Conservation (phyloP, 2,113 vertebrate genomes). For the Murina feae region DNA sequence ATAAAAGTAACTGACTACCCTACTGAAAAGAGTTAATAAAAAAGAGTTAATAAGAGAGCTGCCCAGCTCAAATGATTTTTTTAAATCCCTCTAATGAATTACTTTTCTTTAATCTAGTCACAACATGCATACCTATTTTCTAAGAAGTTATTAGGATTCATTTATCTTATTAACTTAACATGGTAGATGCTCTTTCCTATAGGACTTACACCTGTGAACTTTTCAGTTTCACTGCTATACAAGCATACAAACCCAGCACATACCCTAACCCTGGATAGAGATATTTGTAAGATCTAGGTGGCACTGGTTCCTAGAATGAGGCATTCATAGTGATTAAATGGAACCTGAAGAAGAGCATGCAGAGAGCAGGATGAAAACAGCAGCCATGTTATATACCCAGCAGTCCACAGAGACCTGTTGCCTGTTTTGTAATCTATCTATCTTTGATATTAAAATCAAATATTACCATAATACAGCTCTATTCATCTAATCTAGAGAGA, state of each 20-base stretch:
- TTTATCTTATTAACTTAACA: slow-evolving; percentile 23
- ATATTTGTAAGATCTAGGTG: slow-evolving; percentile 26
- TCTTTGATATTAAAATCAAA: slow-evolving; percentile 26
- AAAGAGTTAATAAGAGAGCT: slow-evolving; percentile 34
- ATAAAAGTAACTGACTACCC: neutral
- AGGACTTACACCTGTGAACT: neutral
- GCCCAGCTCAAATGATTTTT: neutral
- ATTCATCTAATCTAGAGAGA: slow-evolving; percentile 26
- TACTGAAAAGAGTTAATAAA: slow-evolving; percentile 28
- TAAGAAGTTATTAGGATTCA: slow-evolving; percentile 16
- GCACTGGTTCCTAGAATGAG: slow-evolving; percentile 32
- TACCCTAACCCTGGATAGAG: slow-evolving; percentile 8
- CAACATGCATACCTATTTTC: neutral
- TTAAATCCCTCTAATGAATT: neutral
- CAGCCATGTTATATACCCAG: neutral
- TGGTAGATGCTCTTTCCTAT: neutral
- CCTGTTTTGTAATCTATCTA: slow-evolving; percentile 21
- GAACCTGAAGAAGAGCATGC: slow-evolving; percentile 56
- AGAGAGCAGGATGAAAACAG: slow-evolving; percentile 18
- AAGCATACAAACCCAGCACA: slow-evolving; percentile 21
- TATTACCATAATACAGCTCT: neutral
- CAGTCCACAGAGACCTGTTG: neutral
- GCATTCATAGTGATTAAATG: slow-evolving; percentile 36
- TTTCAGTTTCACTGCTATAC: neutral
- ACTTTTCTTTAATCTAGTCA: slow-evolving; percentile 9